Conservation (phyloP, 1,140 invertebrate genomes). For the Schmidtea mediterranea region DNA sequence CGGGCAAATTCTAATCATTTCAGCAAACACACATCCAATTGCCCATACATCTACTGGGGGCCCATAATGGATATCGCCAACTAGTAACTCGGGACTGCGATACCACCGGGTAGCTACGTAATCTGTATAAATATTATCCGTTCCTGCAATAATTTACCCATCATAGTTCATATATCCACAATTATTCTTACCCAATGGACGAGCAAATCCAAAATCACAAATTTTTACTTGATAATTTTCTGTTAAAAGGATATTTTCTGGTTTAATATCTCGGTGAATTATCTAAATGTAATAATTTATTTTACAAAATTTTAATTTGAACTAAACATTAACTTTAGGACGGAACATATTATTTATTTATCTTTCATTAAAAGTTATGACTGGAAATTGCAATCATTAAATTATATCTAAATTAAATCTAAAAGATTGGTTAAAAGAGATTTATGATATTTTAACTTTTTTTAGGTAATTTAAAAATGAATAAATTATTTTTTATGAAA, state of each 20-base stretch:
- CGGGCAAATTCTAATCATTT: constrained; percentile 43
- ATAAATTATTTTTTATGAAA: too few species aligned
- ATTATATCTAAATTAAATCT: too few species aligned
- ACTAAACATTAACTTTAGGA: too few species aligned
- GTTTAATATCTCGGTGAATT: constrained; percentile 63
- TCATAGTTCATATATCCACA: constrained; percentile 1
- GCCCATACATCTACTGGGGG: constrained; percentile 93
- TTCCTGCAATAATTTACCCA: constrained; percentile 9
- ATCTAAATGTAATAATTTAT: too few species aligned
- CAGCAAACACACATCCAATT: constrained; percentile 60
- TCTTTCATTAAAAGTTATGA: too few species aligned
- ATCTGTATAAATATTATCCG: constrained; percentile 68
- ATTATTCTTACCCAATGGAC: constrained; percentile 75
- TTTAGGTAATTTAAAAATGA: too few species aligned
- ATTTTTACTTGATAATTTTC: constrained; percentile 56
- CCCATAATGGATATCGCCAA: constrained; percentile 85
- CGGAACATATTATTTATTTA: too few species aligned
- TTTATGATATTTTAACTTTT: too few species aligned
- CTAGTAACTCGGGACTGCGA: constrained; percentile 64
- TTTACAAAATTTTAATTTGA: too few species aligned
- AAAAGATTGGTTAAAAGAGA: too few species aligned
- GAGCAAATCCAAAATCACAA: constrained; percentile 90
- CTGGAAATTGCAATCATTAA: too few species aligned
- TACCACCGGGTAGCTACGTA: constrained; percentile 98
- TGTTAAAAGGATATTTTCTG: constrained; percentile 62